Conservation (phyloP, 1,140 invertebrate species). For the Papilio polyxenes region DNA sequence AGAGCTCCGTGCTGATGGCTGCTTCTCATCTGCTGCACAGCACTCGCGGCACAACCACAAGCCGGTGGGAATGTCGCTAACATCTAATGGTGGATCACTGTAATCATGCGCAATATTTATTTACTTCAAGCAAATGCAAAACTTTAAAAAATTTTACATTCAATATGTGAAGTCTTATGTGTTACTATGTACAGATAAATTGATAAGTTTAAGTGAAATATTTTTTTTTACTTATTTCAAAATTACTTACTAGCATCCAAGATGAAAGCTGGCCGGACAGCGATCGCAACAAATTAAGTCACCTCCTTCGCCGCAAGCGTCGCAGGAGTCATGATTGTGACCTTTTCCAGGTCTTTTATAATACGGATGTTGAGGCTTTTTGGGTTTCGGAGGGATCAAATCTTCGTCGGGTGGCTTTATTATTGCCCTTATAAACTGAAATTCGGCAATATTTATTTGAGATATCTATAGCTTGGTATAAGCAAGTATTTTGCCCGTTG, state of each 20-base stretch:
- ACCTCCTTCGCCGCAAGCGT: constrained; percentile 95
- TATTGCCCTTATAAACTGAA: constrained; percentile 92
- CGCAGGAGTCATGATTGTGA: constrained; percentile 96
- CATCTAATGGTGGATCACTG: constrained; percentile 94
- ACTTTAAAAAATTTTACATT: too few species aligned
- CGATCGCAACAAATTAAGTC: constrained; percentile 97
- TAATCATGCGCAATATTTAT: constrained; percentile 45
- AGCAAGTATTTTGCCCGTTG: background rate
- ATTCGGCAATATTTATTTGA: constrained; percentile 9
- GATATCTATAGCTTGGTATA: background rate
- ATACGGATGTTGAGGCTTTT: constrained; percentile 89
- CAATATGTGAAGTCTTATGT: too few species aligned
- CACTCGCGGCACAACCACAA: constrained; percentile 95
- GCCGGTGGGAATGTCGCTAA: constrained; percentile 93
- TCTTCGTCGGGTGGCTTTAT: constrained; percentile 92
- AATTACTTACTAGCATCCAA: constrained; percentile 93
- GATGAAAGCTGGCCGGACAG: constrained; percentile 96
- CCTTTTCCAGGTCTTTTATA: constrained; percentile 92
- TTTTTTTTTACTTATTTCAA: background rate
- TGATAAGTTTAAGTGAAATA: too few species aligned
- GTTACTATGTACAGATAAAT: too few species aligned
- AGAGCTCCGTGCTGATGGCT: constrained; percentile 57
- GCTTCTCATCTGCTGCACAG: constrained; percentile 75
- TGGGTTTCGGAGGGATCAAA: constrained; percentile 83
- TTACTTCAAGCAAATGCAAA: too few species aligned